phyloP scores from a whole-genome alignment of 1,140 invertebrate species.

The Temnothorax nylanderi region DNA sequence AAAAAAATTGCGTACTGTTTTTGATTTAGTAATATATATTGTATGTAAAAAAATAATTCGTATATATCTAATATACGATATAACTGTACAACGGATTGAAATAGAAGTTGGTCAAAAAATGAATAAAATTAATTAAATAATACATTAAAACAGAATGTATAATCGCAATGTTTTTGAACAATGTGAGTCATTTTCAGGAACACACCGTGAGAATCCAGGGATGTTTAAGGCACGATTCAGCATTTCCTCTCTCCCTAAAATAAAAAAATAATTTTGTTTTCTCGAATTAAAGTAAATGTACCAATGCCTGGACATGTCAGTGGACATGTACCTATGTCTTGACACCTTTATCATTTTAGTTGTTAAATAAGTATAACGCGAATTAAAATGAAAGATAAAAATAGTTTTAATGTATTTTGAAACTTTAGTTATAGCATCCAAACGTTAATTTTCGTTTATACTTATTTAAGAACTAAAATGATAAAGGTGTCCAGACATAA shows the following conservation, averaged over 20 bases:
- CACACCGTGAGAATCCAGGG: conserved; percentile 88
- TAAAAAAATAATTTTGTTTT: conserved; percentile 36
- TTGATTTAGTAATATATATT: conserved; percentile 68
- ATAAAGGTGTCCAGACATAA: no score
- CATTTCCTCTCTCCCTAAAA: conserved; percentile 87
- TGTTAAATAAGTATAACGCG: no score
- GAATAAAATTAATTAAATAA: conserved; percentile 64
- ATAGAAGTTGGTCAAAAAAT: conserved; percentile 64
- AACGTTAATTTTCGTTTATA: no score
- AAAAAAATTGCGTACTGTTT: conserved; percentile 61
- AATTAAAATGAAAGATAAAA: no score
- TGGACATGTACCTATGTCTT: no score
- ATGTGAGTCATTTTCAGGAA: conserved; percentile 77
- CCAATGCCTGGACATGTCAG: no score
- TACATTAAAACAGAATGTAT: conserved; percentile 57
- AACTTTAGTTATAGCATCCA: no score
- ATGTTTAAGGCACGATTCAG: conserved; percentile 88
- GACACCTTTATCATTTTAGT: no score
- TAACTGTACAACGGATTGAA: conserved; percentile 71
- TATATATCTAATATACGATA: conserved; percentile 67
- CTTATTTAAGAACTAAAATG: no score
- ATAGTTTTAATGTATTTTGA: no score
- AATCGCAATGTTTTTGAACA: conserved; percentile 42
- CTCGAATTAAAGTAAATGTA: background rate
- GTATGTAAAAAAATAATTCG: conserved; percentile 67